Conservation (phyloP, 2,888 invertebrate species). For the Exocentrus adspersus region DNA sequence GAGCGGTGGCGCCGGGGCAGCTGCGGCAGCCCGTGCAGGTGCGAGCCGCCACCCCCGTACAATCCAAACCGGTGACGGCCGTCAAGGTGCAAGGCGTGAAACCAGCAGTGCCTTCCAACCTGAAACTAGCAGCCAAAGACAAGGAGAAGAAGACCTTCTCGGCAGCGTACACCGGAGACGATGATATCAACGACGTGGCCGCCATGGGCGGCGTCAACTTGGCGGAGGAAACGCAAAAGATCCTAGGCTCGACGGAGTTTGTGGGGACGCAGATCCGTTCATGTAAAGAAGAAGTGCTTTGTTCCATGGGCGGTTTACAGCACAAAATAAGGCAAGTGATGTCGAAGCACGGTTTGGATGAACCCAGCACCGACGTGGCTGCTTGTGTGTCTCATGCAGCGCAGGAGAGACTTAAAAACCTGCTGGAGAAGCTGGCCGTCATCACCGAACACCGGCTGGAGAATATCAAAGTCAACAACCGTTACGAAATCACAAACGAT, state of each 20-base stretch:
- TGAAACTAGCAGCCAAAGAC: constrained; percentile 71
- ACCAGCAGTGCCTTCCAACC: constrained; percentile 68
- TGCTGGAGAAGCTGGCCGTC: constrained; percentile 90
- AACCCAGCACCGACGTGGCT: constrained; percentile 85
- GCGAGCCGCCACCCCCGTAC: constrained; percentile 55
- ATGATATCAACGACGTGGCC: constrained; percentile 98
- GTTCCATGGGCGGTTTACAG: constrained; percentile 81
- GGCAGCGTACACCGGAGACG: constrained; percentile 69
- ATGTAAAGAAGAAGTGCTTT: constrained; percentile 92
- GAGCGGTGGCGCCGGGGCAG: constrained; percentile 44
- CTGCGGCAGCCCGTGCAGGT: constrained; percentile 41
- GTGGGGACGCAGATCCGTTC: constrained; percentile 83
- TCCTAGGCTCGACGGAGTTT: constrained; percentile 83
- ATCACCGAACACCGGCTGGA: constrained; percentile 96
- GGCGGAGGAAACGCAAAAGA: constrained; percentile 94
- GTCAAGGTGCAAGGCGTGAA: constrained; percentile 55
- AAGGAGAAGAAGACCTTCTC: constrained; percentile 78
- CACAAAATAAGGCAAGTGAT: constrained; percentile 79
- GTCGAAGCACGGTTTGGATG: constrained; percentile 82
- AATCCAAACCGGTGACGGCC: constrained; percentile 43
- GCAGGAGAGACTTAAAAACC: constrained; percentile 90
- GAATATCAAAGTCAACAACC: constrained; percentile 87
- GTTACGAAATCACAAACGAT: constrained; percentile 77
- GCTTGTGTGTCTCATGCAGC: constrained; percentile 92
- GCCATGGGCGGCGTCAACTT: constrained; percentile 99